Evolutionary conservation across 2,797 vertebrate species (phyloP).

Genomic region (Antrozous pallidus): DNA sequence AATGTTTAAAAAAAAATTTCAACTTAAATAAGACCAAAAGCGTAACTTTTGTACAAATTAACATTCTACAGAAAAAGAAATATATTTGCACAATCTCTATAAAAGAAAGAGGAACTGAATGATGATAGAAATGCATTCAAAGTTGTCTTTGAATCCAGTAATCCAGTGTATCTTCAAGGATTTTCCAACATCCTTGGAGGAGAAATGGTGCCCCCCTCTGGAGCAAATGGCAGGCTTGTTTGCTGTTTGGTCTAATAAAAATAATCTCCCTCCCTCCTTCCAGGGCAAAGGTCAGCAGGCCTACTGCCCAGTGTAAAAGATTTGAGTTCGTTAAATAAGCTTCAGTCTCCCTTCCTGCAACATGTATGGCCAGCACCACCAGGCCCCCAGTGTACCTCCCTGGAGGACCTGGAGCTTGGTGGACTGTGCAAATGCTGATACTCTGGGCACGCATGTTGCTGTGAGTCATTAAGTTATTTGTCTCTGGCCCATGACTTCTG

Average conservation of each 20-base stretch:
- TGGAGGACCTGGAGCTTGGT: neutral
- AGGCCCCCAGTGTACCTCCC: neutral
- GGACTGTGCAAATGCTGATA: neutral
- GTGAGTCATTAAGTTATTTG: neutral
- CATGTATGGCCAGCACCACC: too few relatives aligned
- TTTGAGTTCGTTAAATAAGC: neutral
- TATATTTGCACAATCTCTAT: neutral
- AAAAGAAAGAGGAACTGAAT: neutral
- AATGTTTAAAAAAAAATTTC: conserved; percentile 8
- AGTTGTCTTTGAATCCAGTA: neutral
- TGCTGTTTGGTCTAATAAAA: neutral
- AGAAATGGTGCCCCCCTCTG: neutral
- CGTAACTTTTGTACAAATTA: neutral
- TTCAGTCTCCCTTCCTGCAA: neutral
- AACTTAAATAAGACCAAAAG: neutral
- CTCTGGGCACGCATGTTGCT: neutral
- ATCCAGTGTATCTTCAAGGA: neutral
- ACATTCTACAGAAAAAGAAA: neutral
- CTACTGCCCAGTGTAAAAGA: neutral
- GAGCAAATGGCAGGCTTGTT: neutral
- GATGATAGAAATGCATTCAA: neutral
- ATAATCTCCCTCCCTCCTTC: neutral
- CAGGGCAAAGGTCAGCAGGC: neutral
- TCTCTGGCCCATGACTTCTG: neutral
- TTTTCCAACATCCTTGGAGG: neutral